Evolutionary conservation across 2,797 vertebrate species (phyloP).

Genomic region (Acanthiza pusilla): DNA sequence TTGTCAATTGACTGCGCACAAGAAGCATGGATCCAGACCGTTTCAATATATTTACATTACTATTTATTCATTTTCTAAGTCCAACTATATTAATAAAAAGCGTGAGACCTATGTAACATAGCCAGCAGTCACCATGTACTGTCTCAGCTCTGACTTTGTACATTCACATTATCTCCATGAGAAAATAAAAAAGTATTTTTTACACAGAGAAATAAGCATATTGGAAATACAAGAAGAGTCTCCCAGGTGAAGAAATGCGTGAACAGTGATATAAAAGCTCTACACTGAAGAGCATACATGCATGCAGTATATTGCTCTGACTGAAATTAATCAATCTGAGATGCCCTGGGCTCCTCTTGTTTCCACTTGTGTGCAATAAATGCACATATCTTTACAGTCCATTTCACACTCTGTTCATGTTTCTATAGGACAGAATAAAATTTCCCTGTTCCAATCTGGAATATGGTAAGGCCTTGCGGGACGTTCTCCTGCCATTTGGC

Average conservation of each 20-base stretch:
- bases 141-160: neutral
- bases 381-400: neutral
- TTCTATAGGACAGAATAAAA: constrained; percentile 4
- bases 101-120: neutral
- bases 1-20: neutral
- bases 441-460: constrained; percentile 40
- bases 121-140: neutral
- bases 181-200: constrained; percentile 19
- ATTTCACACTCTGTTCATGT: neutral
- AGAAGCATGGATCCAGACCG: neutral
- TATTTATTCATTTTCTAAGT: neutral
- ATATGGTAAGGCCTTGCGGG: neutral
- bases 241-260: neutral
- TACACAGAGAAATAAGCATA: neutral
- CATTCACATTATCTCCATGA: constrained; percentile 2
- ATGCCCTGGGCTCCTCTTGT: neutral
- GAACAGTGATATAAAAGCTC: neutral
- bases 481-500: constrained; percentile 13
- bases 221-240: constrained; percentile 1
- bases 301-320: neutral
- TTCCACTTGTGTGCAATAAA: neutral
- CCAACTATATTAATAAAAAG: neutral
- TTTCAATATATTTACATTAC: neutral
- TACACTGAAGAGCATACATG: neutral
- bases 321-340: neutral